Conservation (phyloP, 2,797 vertebrate genomes). For the Florisuga fusca region DNA sequence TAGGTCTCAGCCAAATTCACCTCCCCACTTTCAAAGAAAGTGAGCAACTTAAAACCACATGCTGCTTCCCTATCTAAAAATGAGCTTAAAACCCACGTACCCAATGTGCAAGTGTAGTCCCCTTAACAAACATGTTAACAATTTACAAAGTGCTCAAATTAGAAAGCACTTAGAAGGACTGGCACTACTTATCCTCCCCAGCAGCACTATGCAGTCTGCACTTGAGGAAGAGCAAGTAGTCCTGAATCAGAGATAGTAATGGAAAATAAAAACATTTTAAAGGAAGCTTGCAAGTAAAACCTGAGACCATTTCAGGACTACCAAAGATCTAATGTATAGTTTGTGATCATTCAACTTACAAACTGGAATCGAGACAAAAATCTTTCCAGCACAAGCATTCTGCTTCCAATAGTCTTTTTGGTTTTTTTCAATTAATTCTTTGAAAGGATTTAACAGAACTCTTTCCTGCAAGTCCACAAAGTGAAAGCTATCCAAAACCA, state of each 20-base stretch:
- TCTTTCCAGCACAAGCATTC: neutral
- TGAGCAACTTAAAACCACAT: neutral
- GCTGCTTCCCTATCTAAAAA: neutral
- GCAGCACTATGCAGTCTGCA: neutral
- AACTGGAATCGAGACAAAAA: neutral
- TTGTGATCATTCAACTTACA: neutral
- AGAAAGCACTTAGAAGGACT: neutral
- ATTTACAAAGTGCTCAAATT: neutral
- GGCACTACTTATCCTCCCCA: neutral
- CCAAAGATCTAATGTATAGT: neutral
- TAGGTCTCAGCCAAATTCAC: neutral
- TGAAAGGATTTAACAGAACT: neutral
- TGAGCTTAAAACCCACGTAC: neutral
- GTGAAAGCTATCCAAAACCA: neutral
- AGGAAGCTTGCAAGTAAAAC: neutral
- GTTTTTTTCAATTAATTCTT: neutral
- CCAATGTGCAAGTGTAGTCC: neutral
- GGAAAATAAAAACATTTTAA: neutral
- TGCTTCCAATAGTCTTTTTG: neutral
- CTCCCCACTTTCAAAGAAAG: constrained; percentile 5
- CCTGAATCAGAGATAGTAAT: neutral
- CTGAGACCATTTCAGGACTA: neutral
- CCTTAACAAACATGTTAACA: neutral
- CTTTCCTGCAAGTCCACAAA: neutral
- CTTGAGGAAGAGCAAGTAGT: neutral